Conservation (phyloP, 2,113 vertebrate genomes). For the Eretmodus cyanostictus region DNA sequence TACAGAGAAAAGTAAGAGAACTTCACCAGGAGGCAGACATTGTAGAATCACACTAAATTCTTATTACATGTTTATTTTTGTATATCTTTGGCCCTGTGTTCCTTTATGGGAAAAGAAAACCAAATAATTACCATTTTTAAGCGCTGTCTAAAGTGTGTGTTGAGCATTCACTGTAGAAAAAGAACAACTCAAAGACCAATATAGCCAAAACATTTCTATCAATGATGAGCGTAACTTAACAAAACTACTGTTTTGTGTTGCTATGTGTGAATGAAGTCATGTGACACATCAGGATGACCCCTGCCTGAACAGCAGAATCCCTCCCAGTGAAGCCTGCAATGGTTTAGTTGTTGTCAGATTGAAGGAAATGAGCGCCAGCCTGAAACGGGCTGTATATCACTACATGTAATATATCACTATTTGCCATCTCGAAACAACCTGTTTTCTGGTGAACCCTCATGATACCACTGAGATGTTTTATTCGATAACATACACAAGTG, state of each 20-base stretch:
- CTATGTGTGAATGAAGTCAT: neutral
- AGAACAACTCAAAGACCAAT: neutral
- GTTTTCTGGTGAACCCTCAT: neutral
- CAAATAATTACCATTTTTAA: neutral
- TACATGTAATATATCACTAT: neutral
- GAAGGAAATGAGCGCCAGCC: neutral
- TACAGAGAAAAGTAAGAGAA: neutral
- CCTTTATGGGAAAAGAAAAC: neutral
- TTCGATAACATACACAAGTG: neutral
- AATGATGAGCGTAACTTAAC: neutral
- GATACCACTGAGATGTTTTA: neutral
- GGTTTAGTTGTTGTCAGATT: neutral
- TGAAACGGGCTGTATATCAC: neutral
- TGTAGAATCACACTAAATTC: neutral
- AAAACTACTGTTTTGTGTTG: neutral
- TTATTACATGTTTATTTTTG: neutral
- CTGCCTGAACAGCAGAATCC: neutral
- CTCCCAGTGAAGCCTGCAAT: neutral
- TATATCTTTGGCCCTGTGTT: fast-evolving
- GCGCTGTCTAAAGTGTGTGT: neutral
- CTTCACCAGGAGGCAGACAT: neutral
- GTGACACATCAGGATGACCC: neutral
- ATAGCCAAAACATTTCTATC: neutral
- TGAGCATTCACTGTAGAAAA: neutral
- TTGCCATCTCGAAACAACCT: neutral